Evolutionary conservation across 1,140 invertebrate species (phyloP).

Genomic region (Antheraea mylitta): DNA sequence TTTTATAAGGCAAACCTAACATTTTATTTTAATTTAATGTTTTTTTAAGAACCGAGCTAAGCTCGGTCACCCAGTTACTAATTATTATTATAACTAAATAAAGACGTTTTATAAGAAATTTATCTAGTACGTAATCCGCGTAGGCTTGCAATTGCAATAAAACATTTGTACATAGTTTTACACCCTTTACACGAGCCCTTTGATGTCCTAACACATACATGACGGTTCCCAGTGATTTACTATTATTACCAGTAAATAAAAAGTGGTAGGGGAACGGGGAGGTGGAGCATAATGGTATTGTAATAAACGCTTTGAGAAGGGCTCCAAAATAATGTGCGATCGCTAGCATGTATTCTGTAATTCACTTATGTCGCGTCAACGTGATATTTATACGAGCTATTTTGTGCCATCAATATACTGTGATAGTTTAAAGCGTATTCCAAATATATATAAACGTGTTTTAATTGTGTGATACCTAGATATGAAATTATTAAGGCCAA

Average conservation of each 20-base stretch:
- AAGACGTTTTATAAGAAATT: not conserved
- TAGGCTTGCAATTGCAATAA: constrained; percentile 10
- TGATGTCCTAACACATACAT: constrained; percentile 47
- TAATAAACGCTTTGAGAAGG: constrained; percentile 56
- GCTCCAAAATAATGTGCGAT: constrained; percentile 59
- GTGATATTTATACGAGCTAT: not conserved
- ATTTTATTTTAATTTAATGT: no score
- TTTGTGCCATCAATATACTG: constrained; percentile 1
- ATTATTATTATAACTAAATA: not conserved
- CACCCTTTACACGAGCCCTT: constrained; percentile 35
- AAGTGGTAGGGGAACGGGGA: constrained; percentile 76
- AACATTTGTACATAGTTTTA: constrained; percentile 37
- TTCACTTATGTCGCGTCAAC: constrained; percentile 60
- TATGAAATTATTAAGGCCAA: not conserved
- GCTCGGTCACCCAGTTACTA: no score
- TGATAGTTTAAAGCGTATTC: not conserved
- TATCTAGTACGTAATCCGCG: not conserved
- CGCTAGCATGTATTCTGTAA: constrained; percentile 61
- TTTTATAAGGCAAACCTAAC: no score
- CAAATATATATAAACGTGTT: not conserved
- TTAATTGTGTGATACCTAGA: constrained; percentile 1
- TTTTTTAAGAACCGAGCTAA: no score
- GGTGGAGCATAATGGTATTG: constrained; percentile 73
- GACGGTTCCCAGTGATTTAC: constrained; percentile 65
- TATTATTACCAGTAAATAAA: constrained; percentile 78